phyloP scores from a whole-genome alignment of 2,888 invertebrate species.

The Onchidella celtica region DNA sequence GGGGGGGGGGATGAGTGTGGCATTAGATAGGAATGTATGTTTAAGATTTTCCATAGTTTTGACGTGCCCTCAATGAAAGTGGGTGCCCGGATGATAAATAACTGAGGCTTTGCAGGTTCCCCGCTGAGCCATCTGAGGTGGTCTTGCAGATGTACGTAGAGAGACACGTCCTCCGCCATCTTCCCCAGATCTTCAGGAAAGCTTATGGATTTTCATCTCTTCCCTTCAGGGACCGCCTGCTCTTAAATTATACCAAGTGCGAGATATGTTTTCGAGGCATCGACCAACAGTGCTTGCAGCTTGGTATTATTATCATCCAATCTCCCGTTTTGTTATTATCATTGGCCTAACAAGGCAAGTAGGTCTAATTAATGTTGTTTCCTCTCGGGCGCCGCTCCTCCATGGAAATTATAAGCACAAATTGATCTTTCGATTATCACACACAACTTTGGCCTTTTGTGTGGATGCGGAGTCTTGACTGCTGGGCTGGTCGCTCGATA shows the following conservation, averaged over 20 bases:
- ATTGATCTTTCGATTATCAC: constrained; percentile 40
- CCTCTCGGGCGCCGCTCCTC: background rate
- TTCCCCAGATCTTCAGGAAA: background rate
- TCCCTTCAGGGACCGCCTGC: background rate
- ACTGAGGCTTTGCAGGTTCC: too few species aligned
- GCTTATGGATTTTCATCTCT: background rate
- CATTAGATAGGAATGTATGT: too few species aligned
- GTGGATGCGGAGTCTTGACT: constrained; percentile 28
- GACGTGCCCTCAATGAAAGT: too few species aligned
- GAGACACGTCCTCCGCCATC: background rate
- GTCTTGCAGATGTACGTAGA: too few species aligned
- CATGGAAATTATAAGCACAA: constrained; percentile 13
- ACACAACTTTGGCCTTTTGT: constrained; percentile 31
- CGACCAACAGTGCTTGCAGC: background rate
- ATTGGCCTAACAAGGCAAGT: constrained; percentile 15
- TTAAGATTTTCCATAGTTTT: too few species aligned
- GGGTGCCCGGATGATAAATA: too few species aligned
- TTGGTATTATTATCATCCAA: background rate
- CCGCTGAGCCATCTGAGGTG: too few species aligned
- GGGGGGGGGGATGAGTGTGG: too few species aligned
- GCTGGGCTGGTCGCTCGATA: constrained; percentile 11
- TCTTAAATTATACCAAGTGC: background rate
- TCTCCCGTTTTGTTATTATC: background rate
- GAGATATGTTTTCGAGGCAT: constrained; percentile 7
- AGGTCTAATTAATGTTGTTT: constrained; percentile 37